These are phyloP conservation scores for Nothobranchius furzeri DNA, from an alignment of 2,113 vertebrate genomes.

Conservation along the genomic window DNA sequence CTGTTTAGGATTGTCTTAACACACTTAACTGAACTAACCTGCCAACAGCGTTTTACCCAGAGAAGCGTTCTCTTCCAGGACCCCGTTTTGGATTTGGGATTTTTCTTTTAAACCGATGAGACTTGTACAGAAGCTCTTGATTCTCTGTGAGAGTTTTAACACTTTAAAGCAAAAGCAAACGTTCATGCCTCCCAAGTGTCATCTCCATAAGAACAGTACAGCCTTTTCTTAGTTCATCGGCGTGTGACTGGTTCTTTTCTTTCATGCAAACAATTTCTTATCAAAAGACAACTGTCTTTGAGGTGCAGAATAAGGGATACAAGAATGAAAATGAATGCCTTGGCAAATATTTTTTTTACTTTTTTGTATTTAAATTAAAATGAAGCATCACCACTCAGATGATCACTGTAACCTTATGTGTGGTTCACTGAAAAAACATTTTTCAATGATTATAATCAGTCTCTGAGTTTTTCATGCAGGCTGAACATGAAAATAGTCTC, in stretches of 20 bases:
- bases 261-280: constrained; percentile 4
- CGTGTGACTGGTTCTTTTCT: background rate
- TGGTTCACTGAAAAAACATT: no score
- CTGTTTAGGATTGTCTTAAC: constrained; percentile 27
- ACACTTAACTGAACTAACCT: constrained; percentile 30
- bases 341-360: background rate
- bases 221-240: constrained; percentile 1
- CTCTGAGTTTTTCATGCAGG: no score
- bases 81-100: constrained; percentile 35
- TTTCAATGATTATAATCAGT: no score
- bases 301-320: constrained; percentile 37
- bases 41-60: constrained; percentile 35
- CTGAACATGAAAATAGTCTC: no score
- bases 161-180: constrained; percentile 40
- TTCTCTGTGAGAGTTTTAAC: constrained; percentile 53
- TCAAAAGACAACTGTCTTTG: constrained; percentile 14
- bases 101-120: constrained; percentile 42
- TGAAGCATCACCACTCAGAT: background rate
- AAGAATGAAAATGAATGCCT: background rate
- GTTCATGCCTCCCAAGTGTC: constrained; percentile 21
- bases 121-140: constrained; percentile 30
- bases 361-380: no score
- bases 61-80: constrained; percentile 15
- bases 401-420: background rate
- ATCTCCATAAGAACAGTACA: constrained; percentile 7